Conservation (phyloP, 1,140 invertebrate species). For the Agrilus planipennis region DNA sequence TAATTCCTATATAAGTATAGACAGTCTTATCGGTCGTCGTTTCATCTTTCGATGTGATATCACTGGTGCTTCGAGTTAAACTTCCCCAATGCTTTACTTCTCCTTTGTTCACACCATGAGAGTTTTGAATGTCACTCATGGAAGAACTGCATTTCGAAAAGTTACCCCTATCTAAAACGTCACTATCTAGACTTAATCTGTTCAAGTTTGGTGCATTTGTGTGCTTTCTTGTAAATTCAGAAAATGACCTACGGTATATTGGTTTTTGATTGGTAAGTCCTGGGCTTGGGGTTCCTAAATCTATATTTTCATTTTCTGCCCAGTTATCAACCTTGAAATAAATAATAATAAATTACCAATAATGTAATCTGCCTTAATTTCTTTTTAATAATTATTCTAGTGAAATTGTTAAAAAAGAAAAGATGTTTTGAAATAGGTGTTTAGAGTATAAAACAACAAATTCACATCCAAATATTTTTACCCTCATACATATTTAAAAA, state of each 20-base stretch:
- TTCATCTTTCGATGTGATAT: slow-evolving; percentile 18
- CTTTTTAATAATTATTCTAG: too few species aligned
- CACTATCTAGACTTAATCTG: slow-evolving; percentile 39
- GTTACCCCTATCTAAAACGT: slow-evolving; percentile 18
- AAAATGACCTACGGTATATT: slow-evolving; percentile 51
- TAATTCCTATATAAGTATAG: slow-evolving; percentile 48
- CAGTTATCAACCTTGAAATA: slow-evolving; percentile 34
- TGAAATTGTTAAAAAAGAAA: too few species aligned
- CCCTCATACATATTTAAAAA: too few species aligned
- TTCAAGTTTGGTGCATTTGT: slow-evolving; percentile 26
- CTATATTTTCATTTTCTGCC: slow-evolving; percentile 36
- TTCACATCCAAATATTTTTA: too few species aligned
- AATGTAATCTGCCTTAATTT: too few species aligned
- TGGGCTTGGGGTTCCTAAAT: slow-evolving; percentile 36
- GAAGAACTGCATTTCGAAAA: slow-evolving; percentile 31
- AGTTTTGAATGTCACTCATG: slow-evolving; percentile 30
- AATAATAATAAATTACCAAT: background rate
- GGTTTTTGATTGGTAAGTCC: slow-evolving; percentile 40
- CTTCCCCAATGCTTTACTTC: slow-evolving; percentile 1
- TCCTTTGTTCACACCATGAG: background rate
- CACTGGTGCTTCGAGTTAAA: slow-evolving; percentile 21
- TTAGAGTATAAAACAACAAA: too few species aligned
- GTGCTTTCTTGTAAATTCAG: slow-evolving; percentile 36
- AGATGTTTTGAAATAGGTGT: too few species aligned
- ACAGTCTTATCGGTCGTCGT: slow-evolving; percentile 21